phyloP scores from a whole-genome alignment of 2,888 invertebrate species.

The Agrotis clavis region DNA sequence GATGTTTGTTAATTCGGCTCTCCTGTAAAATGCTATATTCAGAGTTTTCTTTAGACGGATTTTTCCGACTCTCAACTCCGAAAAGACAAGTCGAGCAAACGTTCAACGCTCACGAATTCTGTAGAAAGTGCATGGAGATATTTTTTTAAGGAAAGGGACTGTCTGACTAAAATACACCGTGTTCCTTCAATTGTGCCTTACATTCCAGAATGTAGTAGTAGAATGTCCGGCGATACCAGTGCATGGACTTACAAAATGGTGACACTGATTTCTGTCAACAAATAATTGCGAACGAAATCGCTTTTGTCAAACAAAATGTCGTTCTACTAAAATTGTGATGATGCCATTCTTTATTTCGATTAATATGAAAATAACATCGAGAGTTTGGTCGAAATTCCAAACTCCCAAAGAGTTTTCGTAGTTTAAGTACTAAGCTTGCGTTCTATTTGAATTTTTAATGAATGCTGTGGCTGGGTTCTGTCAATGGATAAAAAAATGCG shows the following conservation, averaged over 20 bases:
- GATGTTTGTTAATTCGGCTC: background rate
- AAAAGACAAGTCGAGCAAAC: background rate
- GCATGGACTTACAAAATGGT: background rate
- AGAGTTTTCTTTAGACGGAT: background rate
- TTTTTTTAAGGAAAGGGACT: no score
- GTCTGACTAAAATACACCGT: no score
- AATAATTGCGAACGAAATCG: background rate
- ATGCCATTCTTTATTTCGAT: slow-evolving; percentile 40
- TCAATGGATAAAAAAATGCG: slow-evolving; percentile 68
- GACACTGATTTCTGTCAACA: slow-evolving; percentile 2
- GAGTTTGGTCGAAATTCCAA: slow-evolving; percentile 69
- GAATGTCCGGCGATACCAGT: background rate
- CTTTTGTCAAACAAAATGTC: slow-evolving; percentile 8
- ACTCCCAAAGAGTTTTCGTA: slow-evolving; percentile 71
- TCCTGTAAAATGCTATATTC: background rate
- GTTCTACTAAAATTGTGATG: slow-evolving; percentile 26
- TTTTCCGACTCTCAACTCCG: background rate
- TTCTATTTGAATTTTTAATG: slow-evolving; percentile 77
- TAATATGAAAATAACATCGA: slow-evolving; percentile 70
- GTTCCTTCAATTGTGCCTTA: no score
- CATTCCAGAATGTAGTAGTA: no score
- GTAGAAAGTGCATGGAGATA: background rate
- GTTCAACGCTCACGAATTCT: background rate
- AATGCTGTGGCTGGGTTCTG: slow-evolving; percentile 69
- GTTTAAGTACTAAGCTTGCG: slow-evolving; percentile 67